Percentiles rank a stretch among this genome's conserved stretches.
phyloP scores from a whole-genome alignment of 2,797 vertebrate species.

The Hydrophis major region DNA sequence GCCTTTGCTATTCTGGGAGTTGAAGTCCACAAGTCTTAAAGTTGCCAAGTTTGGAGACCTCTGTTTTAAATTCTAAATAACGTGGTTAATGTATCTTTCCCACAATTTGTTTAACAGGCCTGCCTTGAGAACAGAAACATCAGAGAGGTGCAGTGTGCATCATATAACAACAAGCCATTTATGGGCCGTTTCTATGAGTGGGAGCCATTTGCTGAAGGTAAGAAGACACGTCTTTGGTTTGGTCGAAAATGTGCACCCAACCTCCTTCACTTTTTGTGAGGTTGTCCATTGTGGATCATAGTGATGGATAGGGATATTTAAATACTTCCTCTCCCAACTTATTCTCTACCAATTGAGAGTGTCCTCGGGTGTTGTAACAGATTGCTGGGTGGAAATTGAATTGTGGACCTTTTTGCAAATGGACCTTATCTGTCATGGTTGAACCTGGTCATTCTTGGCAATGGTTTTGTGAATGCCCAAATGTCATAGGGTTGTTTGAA shows the following conservation, averaged over 20 bases:
- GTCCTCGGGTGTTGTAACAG: not conserved
- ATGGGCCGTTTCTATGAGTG: constrained; percentile 95
- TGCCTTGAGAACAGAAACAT: constrained; percentile 85
- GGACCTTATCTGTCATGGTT: not conserved
- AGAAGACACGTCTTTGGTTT: constrained; percentile 49
- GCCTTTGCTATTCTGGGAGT: too few species aligned
- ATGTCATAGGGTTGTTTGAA: not conserved
- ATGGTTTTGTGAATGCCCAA: not conserved
- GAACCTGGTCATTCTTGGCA: not conserved
- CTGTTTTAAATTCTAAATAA: not conserved
- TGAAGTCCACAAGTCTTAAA: too few species aligned
- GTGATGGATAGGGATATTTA: not conserved
- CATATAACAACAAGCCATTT: constrained; percentile 91
- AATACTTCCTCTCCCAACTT: not conserved
- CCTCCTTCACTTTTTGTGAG: not conserved
- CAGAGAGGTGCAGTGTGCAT: constrained; percentile 88
- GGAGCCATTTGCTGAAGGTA: constrained; percentile 96
- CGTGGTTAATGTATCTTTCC: constrained; percentile 37
- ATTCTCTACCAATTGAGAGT: not conserved
- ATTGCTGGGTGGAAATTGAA: not conserved
- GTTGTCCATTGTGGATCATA: not conserved
- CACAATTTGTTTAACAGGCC: constrained; percentile 59
- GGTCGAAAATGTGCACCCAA: not conserved
- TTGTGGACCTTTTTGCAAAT: not conserved
- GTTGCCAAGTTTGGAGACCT: too few species aligned